Base-by-base conservation (phyloP, 2,888 invertebrate genomes). In the Siphonodentalium dalli region DNA sequence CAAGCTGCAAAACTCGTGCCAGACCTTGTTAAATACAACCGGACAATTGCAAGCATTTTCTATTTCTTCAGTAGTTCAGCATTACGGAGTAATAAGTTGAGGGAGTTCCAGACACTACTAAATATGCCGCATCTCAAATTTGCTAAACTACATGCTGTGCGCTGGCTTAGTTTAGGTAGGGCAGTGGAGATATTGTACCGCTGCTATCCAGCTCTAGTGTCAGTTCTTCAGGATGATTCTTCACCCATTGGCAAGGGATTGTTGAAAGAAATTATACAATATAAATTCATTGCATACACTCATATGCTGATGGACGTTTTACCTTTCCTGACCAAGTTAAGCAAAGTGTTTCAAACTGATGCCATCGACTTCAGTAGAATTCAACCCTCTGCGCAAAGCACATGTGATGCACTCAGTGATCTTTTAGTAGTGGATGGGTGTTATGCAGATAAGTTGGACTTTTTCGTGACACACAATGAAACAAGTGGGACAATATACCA, bases 41-140 rank as follows among this genome's bases (percentile, higher is more conserved):
- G 44, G 11, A 42, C 49, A 21, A 18, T 55, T 7, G n/a, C 35
- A 2, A 50, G 27, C 28, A 31, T 52, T 1, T 55, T 55, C 29
- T 24, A 38, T 7, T 59, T 55, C 23, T 55, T 55, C 24, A 15
- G 41, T n/a, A 52, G 48, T 29, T 55, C 54, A 11, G 49, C 58
- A 8, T 43, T 55, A 15, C 26, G 54, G 28, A 42, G 51, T 15
- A 58, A 61, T 42, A 51, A 39, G 34, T 34, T 64, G 11, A 24
- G 44, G 26, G 53, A 39, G 21, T 54, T 61, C 8, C 58, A 58
- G 28, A 20, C n/a, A 2, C 13, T 56, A 6, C 31, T 61, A 13
- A 28, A 58, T 18, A 31, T 58, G 7, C 63, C 58, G 20, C 2
- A 35, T n/a, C 35, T 54, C 6, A 42, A 42, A 29, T 42, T 28